A percentile compares a stretch with the other conserved stretches of the same genome.
These are phyloP conservation scores for Zophobas atratus DNA, from an alignment of 1,140 invertebrate genomes.

Conservation along the genomic window DNA sequence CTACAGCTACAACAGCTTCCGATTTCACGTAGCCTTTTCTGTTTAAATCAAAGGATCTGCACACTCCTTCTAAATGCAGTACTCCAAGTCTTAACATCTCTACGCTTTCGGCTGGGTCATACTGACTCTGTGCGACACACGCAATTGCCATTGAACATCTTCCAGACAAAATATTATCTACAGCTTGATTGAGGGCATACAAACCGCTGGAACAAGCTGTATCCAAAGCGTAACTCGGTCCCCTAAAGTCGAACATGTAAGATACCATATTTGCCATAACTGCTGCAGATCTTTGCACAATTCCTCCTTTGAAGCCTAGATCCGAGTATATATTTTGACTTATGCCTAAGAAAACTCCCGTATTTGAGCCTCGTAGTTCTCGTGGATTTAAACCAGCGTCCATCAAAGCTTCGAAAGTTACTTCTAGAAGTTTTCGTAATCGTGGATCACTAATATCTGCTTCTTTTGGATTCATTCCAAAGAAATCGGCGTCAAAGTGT, in stretches of 20 bases:
- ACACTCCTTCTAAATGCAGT: constrained; percentile 74
- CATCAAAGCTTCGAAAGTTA: constrained; percentile 68
- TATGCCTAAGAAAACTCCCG: constrained; percentile 73
- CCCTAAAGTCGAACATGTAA: constrained; percentile 75
- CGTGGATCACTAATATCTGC: constrained; percentile 71
- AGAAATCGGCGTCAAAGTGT: constrained; percentile 74
- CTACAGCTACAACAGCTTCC: constrained; percentile 73
- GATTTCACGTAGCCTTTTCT: constrained; percentile 76
- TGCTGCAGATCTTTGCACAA: constrained; percentile 23
- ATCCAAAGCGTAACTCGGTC: constrained; percentile 84
- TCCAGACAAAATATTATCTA: constrained; percentile 76
- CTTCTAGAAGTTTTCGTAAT: constrained; percentile 70
- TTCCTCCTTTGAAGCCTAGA: constrained; percentile 14
- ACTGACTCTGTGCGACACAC: constrained; percentile 75
- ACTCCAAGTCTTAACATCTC: constrained; percentile 71
- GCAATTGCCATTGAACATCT: constrained; percentile 85
- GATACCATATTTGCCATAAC: constrained; percentile 71
- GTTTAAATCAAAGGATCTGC: constrained; percentile 77
- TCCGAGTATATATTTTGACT: constrained; percentile 7
- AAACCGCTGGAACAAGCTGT: constrained; percentile 87
- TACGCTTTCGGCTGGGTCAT: constrained; percentile 62
- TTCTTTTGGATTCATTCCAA: constrained; percentile 66
- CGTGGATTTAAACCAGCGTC: constrained; percentile 69
- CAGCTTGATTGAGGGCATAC: constrained; percentile 80
- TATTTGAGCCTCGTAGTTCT: constrained; percentile 70